Conservation (phyloP, 2,797 vertebrate species). For the Squalus acanthias region DNA sequence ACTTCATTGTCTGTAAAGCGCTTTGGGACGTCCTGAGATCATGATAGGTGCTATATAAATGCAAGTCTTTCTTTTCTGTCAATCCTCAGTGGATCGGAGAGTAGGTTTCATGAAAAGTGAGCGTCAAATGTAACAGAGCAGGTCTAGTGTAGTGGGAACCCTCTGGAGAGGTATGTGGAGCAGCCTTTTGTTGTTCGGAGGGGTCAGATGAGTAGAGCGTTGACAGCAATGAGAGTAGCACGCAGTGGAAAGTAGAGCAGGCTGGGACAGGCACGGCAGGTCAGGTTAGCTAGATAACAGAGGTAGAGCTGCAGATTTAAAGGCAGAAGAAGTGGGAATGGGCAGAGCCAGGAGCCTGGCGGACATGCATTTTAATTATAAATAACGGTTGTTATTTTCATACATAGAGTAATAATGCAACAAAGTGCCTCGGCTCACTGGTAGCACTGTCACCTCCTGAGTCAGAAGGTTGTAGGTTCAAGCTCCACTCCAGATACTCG, state of each 20-base stretch:
- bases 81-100: background rate
- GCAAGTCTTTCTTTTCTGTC: too few species aligned
- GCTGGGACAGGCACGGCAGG: background rate
- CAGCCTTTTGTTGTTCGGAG: background rate
- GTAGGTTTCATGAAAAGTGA: background rate
- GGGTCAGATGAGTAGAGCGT: background rate
- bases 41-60: too few species aligned
- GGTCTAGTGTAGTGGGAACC: background rate
- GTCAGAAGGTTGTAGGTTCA: background rate
- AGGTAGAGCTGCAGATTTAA: background rate
- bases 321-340: background rate
- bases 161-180: background rate
- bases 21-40: too few species aligned
- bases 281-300: background rate
- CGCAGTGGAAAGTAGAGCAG: background rate
- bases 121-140: background rate
- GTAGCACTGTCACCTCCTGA: background rate
- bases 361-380: background rate
- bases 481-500: background rate
- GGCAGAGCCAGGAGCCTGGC: background rate
- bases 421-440: background rate
- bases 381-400: background rate
- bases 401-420: background rate
- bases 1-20: too few species aligned
- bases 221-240: background rate